Evolutionary conservation across 2,888 invertebrate species (phyloP).

Genomic region (Caenorhabditis virilis): DNA sequence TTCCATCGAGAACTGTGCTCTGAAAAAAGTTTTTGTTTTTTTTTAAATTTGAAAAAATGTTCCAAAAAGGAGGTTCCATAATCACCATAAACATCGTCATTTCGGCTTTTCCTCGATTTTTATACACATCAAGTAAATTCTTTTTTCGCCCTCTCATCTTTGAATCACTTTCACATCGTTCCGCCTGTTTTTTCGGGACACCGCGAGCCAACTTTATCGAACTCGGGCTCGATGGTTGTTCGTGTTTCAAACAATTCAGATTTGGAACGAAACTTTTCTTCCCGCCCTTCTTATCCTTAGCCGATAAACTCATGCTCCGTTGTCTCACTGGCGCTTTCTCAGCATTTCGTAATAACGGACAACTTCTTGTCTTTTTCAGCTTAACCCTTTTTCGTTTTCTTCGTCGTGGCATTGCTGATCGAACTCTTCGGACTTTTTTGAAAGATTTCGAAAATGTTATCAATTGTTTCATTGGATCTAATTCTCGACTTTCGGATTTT

Average conservation of each 20-base stretch:
- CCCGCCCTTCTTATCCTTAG: not conserved
- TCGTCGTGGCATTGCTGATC: conserved; percentile 40
- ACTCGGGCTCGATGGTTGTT: not conserved
- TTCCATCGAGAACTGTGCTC: conserved; percentile 65
- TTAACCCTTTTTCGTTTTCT: conserved; percentile 45
- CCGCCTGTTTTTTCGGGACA: conserved; percentile 8
- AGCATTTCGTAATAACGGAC: conserved; percentile 18
- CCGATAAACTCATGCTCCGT: conserved; percentile 16
- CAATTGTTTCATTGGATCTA: conserved; percentile 36
- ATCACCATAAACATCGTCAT: no score
- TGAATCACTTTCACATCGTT: conserved; percentile 23
- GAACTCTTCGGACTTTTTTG: conserved; percentile 61
- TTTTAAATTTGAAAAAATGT: no score
- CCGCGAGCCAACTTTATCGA: not conserved
- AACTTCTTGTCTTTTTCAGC: conserved; percentile 20
- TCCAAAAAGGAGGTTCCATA: no score
- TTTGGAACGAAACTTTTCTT: not conserved
- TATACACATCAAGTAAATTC: not conserved
- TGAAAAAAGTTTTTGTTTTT: conserved; percentile 37
- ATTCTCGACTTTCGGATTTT: not conserved
- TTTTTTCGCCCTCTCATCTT: conserved; percentile 20
- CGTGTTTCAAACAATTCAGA: no score
- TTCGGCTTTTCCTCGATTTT: not conserved
- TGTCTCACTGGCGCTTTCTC: conserved; percentile 32
- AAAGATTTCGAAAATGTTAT: conserved; percentile 65